Base-by-base conservation (phyloP, 2,888 invertebrate genomes). In the Drosophila phalerata region DNA sequence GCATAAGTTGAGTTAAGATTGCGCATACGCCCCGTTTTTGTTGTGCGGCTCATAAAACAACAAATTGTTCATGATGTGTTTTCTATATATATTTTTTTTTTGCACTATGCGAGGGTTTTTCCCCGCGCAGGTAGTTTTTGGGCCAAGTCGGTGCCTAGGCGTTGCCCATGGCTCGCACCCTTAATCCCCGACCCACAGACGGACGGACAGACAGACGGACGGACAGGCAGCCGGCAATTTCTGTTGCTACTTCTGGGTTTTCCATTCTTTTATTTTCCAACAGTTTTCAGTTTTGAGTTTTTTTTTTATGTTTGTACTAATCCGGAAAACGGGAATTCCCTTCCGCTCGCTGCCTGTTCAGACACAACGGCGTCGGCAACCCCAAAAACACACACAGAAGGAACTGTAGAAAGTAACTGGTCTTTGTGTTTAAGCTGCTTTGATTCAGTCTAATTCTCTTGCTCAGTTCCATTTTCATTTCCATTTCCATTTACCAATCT, bases 281-380 rank as follows among this genome's bases (percentile, higher is more conserved):
- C 38, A 47, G 13, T 48, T 56, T 45, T 55, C 22, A 64, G 47
- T 58, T 28, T 48, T 64, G 32, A 37, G 45, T 47, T 49, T 63
- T 66, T 43, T 63, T 76, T 72, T 79, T 85, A 51, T 77, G 69
- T 43, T 37, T 56, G 49, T 81, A 67, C 76, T 81, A 81, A 88
- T 85, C 83, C 84, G 86, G 84, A 80, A 89, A 85, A 78, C 65
- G 90, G 90, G 90, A 90, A 90, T 90, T 90, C 89, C 89, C 90
- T 83, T 75, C 80, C 81, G 86, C 49, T 77, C 45, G 69, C 42
- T 17, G 13, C 32, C 30, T 48, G 48, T 30, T 63, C 53, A 81
- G 81, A 81, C 87, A 64, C 47, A 38, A 19, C 53, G 80, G 68
- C 82, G 85, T 51, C 79, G 47, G 42, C 58, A 51, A 63, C 53